A percentile compares a stretch with the other conserved stretches of the same genome.
These are phyloP conservation scores for Vanessa tameamea DNA, from an alignment of 1,140 invertebrate genomes.

Conservation along the genomic window DNA sequence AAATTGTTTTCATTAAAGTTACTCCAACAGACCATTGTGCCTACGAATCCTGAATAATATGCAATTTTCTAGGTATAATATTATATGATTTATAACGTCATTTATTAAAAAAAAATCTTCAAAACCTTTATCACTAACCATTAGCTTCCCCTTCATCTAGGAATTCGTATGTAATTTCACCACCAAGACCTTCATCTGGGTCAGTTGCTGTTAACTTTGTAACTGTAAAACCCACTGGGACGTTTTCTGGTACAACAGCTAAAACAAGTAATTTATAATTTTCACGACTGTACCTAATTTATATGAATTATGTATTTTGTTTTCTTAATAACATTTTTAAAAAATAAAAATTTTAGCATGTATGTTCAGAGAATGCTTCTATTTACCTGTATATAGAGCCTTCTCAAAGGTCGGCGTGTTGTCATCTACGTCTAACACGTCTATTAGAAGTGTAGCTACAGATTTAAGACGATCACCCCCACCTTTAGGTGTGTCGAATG, in stretches of 20 bases:
- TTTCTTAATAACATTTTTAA: too few relatives aligned
- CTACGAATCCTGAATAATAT: too few relatives aligned
- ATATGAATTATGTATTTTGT: too few relatives aligned
- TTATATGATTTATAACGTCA: too few relatives aligned
- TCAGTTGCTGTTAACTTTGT: constrained; percentile 90
- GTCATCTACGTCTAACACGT: constrained; percentile 91
- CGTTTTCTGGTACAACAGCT: constrained; percentile 88
- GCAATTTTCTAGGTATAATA: too few relatives aligned
- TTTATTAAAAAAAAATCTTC: not conserved
- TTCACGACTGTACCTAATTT: not conserved
- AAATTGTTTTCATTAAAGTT: too few relatives aligned
- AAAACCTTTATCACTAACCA: constrained; percentile 67
- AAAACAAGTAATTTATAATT: constrained; percentile 35
- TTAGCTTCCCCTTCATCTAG: constrained; percentile 87
- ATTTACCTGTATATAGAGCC: constrained; percentile 69
- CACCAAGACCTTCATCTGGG: constrained; percentile 86
- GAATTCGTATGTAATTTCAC: constrained; percentile 85
- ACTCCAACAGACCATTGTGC: too few relatives aligned
- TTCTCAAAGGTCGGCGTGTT: constrained; percentile 84
- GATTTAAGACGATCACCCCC: constrained; percentile 83
- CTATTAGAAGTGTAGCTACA: constrained; percentile 84
- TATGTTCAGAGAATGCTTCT: not conserved
- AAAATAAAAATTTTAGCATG: not conserved
- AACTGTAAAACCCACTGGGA: constrained; percentile 83
- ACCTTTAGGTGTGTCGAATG: constrained; percentile 87